Conservation (phyloP, 92 coral and sea anemone species). For the Zoanthus solanderi region DNA sequence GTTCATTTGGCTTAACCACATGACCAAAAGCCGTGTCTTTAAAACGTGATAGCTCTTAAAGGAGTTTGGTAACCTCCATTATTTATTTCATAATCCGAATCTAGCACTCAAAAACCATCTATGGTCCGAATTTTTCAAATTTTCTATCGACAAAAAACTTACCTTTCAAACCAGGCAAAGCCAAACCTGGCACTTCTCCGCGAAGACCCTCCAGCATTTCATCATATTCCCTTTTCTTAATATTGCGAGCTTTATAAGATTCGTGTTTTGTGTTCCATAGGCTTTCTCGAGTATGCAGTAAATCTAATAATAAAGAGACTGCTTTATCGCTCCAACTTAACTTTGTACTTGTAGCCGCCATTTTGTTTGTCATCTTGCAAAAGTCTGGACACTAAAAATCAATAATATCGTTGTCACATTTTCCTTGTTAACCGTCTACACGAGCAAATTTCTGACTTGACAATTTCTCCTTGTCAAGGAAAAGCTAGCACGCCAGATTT, state of each 20-base stretch:
- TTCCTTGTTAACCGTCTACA: constrained; percentile 53
- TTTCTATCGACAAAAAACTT: constrained; percentile 3
- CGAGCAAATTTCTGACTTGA: constrained; percentile 51
- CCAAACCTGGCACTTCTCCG: constrained; percentile 65
- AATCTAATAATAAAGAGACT: constrained; percentile 53
- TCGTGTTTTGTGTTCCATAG: constrained; percentile 61
- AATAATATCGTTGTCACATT: constrained; percentile 45
- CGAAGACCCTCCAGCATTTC: constrained; percentile 65
- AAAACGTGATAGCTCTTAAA: constrained; percentile 8
- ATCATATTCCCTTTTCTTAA: constrained; percentile 62
- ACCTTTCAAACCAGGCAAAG: constrained; percentile 58
- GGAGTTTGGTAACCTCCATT: constrained; percentile 2
- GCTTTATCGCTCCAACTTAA: constrained; percentile 41
- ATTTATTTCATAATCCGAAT: background rate
- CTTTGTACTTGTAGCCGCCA: constrained; percentile 39
- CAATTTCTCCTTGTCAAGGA: constrained; percentile 43
- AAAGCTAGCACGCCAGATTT: background rate
- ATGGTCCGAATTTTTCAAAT: constrained; percentile 7
- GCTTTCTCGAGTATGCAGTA: constrained; percentile 59
- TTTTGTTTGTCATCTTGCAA: constrained; percentile 42
- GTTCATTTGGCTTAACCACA: constrained; percentile 4
- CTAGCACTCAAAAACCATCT: constrained; percentile 24
- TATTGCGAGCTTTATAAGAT: constrained; percentile 49
- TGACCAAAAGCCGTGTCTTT: constrained; percentile 8
- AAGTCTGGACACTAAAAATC: constrained; percentile 24